These are phyloP conservation scores for Meloidogyne chitwoodi DNA, from an alignment of 1,140 invertebrate genomes.

Conservation along the genomic window DNA sequence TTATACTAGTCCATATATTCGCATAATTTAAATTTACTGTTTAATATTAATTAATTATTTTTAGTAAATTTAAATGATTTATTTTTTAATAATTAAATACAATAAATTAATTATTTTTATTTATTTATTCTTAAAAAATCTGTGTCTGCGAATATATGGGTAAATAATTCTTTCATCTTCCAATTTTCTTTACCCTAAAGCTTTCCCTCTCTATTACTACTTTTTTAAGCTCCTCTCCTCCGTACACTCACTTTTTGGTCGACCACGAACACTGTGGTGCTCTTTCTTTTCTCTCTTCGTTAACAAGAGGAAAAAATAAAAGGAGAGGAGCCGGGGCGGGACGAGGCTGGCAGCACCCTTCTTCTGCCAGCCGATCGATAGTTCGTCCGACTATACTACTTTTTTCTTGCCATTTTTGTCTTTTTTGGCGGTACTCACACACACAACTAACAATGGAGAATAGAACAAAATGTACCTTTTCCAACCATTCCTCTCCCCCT, in stretches of 20 bases:
- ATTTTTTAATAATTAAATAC: no score
- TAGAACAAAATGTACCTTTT: not conserved
- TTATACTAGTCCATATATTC: not conserved
- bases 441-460: not conserved
- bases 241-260: not conserved
- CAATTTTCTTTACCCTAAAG: not conserved
- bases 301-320: not conserved
- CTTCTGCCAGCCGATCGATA: not conserved
- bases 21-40: no score
- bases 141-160: not conserved
- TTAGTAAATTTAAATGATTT: no score
- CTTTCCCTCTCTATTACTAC: not conserved
- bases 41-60: no score
- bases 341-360: not conserved
- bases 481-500: not conserved
- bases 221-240: not conserved
- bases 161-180: not conserved
- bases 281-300: not conserved
- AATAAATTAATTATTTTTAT: no score
- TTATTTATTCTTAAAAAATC: no score
- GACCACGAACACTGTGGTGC: not conserved
- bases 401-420: not conserved
- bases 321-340: not conserved
- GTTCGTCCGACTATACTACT: not conserved
- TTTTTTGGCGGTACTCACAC: not conserved